Conservation (phyloP, 2,113 vertebrate genomes). For the Semnornis frantzii region DNA sequence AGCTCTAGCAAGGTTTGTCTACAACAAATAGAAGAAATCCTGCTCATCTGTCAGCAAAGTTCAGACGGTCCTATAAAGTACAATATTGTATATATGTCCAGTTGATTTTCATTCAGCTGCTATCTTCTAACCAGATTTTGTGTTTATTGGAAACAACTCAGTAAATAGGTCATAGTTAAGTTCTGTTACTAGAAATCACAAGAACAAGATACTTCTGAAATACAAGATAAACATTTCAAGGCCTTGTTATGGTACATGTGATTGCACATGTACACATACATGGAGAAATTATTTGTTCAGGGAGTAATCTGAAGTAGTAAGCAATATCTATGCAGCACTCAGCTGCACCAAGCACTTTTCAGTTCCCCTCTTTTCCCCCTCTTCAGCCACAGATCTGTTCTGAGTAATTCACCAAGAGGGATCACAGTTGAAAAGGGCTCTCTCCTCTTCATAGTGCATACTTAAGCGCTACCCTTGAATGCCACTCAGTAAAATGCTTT, state of each 20-base stretch:
- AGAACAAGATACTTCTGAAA: not conserved
- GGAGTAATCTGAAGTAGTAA: not conserved
- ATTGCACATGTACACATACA: not conserved
- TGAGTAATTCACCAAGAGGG: not conserved
- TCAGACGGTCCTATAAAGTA: not conserved
- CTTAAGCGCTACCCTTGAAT: not conserved
- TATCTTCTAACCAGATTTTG: not conserved
- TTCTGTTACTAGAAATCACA: not conserved
- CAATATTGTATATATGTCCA: not conserved
- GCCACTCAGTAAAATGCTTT: not conserved
- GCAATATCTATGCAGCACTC: not conserved
- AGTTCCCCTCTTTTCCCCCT: not conserved
- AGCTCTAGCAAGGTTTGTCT: not conserved
- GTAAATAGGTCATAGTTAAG: not conserved
- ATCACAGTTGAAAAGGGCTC: not conserved
- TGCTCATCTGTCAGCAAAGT: not conserved
- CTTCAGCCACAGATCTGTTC: not conserved
- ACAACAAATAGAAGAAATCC: not conserved
- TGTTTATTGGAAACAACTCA: not conserved
- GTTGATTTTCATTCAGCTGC: not conserved
- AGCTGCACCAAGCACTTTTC: not conserved
- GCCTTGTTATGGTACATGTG: not conserved
- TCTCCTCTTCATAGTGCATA: not conserved
- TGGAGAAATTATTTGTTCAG: not conserved
- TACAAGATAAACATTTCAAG: not conserved